Percentiles rank a stretch among this genome's conserved stretches.
Conservation (phyloP, 2,113 vertebrate genomes). For the Oncorhynchus keta region DNA sequence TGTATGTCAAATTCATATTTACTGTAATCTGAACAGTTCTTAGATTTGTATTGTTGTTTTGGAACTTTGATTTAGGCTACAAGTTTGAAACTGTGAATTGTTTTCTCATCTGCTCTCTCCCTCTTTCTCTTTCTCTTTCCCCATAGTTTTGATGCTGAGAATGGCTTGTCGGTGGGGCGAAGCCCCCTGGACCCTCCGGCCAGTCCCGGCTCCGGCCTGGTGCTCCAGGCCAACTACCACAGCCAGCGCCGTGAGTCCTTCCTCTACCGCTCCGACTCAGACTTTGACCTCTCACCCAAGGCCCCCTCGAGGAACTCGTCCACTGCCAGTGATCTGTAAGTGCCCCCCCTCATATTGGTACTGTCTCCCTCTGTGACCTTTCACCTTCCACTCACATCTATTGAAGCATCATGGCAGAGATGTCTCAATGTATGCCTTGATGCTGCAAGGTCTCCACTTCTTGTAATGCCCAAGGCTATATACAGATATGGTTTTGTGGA, state of each 20-base stretch:
- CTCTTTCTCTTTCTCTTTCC: neutral
- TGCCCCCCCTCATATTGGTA: constrained; percentile 1
- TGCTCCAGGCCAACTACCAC: constrained; percentile 81
- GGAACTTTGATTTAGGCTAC: no score
- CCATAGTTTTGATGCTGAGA: constrained; percentile 89
- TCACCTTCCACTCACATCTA: neutral
- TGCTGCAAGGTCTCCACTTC: neutral
- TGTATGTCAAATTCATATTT: no score
- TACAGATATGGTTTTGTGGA: neutral
- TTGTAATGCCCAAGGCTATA: neutral
- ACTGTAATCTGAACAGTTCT: no score
- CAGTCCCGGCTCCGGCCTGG: constrained; percentile 79
- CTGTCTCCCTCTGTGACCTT: neutral
- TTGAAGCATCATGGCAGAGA: neutral
- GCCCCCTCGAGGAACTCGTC: constrained; percentile 90
- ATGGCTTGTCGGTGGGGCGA: constrained; percentile 80
- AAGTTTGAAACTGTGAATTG: neutral
- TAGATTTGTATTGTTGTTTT: no score
- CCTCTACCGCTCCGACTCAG: constrained; percentile 93
- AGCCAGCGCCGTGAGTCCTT: constrained; percentile 91
- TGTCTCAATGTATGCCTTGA: neutral
- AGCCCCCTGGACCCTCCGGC: constrained; percentile 80
- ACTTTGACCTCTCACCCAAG: constrained; percentile 90
- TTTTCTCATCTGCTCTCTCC: neutral
- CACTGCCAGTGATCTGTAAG: constrained; percentile 90